phyloP scores from a whole-genome alignment of 2,113 vertebrate genomes.

The Melospiza melodia region DNA sequence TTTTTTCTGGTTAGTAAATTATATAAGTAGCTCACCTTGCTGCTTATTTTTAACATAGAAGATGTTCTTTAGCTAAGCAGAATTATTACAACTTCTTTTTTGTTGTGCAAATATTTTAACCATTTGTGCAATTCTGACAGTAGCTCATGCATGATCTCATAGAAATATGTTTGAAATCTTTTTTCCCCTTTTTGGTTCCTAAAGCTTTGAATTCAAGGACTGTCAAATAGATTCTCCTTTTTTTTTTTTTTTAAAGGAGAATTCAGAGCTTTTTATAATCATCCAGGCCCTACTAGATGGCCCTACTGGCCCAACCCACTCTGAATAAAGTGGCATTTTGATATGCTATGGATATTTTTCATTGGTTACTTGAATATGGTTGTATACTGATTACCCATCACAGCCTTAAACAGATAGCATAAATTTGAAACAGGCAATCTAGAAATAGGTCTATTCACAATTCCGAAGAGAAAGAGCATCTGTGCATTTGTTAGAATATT shows the following conservation, averaged over 20 bases:
- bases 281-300: not conserved
- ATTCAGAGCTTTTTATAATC: not conserved
- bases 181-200: not conserved
- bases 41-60: not conserved
- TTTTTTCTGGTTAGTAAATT: not conserved
- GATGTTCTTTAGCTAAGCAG: not conserved
- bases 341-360: not conserved
- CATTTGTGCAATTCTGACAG: not conserved
- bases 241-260: not conserved
- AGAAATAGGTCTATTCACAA: not conserved
- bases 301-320: too few species aligned
- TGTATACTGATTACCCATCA: not conserved
- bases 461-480: not conserved
- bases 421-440: not conserved
- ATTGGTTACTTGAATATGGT: not conserved
- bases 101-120: not conserved
- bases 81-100: not conserved
- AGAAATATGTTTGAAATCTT: not conserved
- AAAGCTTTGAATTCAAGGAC: not conserved
- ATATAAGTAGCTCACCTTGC: not conserved
- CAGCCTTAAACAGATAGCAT: not conserved
- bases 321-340: not conserved
- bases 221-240: not conserved
- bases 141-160: not conserved
- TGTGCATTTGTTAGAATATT: not conserved